Evolutionary conservation across 2,797 vertebrate genomes (phyloP).

Genomic region (Halcyon smyrnensis): DNA sequence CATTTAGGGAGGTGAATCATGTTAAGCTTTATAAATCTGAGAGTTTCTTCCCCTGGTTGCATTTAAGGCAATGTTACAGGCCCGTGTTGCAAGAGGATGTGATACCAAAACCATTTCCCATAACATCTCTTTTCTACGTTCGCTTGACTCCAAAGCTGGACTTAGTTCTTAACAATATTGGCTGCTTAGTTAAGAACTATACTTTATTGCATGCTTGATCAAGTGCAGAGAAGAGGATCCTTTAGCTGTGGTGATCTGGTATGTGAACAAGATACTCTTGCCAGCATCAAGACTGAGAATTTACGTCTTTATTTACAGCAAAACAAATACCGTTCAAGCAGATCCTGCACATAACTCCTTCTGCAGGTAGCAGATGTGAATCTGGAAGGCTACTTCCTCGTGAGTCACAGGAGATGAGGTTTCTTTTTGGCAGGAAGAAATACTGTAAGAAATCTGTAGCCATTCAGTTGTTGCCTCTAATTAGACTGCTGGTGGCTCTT

Average conservation of each 20-base stretch:
- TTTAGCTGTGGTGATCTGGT: neutral
- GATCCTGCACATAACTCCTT: neutral
- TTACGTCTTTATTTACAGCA: neutral
- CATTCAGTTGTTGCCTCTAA: neutral
- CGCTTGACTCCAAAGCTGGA: neutral
- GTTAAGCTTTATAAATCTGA: neutral
- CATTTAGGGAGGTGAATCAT: neutral
- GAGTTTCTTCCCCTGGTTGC: neutral
- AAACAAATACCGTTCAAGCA: neutral
- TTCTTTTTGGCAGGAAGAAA: neutral
- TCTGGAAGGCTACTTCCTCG: neutral
- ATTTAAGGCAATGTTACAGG: neutral
- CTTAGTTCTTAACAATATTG: neutral
- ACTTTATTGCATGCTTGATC: neutral
- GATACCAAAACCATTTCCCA: neutral
- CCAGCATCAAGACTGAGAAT: neutral
- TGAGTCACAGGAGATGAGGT: neutral
- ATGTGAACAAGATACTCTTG: neutral
- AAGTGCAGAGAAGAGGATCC: neutral
- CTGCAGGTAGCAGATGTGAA: neutral
- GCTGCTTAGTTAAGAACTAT: neutral
- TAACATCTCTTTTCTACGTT: neutral
- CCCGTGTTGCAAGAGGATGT: accelerated
- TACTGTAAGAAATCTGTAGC: neutral
- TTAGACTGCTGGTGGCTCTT: neutral